A percentile compares a stretch with the other conserved stretches of the same genome.
Conservation (phyloP, 2,888 invertebrate species). For the Merodon equestris region DNA sequence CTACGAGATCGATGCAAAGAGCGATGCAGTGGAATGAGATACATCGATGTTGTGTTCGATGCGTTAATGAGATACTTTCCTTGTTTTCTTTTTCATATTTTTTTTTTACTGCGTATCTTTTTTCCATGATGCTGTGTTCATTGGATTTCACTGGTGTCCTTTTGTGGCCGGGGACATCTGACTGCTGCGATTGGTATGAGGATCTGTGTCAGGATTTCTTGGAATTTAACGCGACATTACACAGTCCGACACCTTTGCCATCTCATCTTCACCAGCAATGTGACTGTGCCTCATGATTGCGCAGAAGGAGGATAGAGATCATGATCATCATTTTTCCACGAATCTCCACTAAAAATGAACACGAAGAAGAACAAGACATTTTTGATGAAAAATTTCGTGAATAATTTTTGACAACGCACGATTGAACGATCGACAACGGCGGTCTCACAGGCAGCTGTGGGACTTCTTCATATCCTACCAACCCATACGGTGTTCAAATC, state of each 20-base stretch:
- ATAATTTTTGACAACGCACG: conserved; percentile 68
- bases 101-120: conserved; percentile 23
- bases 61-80: conserved; percentile 68
- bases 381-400: conserved; percentile 69
- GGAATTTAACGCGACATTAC: conserved; percentile 69
- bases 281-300: too few relatives aligned
- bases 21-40: conserved; percentile 46
- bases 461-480: conserved; percentile 57
- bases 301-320: background rate
- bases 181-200: conserved; percentile 57
- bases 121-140: conserved; percentile 55
- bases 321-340: conserved; percentile 65
- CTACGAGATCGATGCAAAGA: conserved; percentile 48
- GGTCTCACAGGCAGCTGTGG: conserved; percentile 58
- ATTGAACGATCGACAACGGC: conserved; percentile 64
- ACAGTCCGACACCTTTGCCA: conserved; percentile 64
- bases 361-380: conserved; percentile 17
- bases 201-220: conserved; percentile 68
- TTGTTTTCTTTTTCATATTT: conserved; percentile 70
- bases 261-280: conserved; percentile 5
- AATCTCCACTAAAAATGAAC: conserved; percentile 22
- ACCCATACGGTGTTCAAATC: too few relatives aligned
- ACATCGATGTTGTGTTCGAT: conserved; percentile 66
- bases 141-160: conserved; percentile 71
- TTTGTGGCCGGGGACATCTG: conserved; percentile 64